These are phyloP conservation scores for Eristalinus sepulchralis DNA, from an alignment of 2,888 invertebrate species.

Conservation along the genomic window DNA sequence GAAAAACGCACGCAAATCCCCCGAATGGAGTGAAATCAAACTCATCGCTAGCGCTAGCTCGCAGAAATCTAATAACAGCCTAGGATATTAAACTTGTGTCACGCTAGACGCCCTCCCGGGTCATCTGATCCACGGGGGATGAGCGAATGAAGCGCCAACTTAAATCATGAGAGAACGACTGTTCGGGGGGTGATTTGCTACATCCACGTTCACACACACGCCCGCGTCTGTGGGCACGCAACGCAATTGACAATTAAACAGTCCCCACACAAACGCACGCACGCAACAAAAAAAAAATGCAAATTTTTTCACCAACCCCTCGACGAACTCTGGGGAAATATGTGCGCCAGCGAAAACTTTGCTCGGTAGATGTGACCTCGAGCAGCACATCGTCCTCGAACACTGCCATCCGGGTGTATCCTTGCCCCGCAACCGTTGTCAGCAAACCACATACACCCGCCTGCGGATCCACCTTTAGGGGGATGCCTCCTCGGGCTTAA, in stretches of 20 bases:
- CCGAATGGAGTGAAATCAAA: slow-evolving; percentile 48
- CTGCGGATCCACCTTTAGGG: slow-evolving; percentile 42
- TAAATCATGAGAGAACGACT: slow-evolving; percentile 54
- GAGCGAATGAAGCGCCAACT: slow-evolving; percentile 9
- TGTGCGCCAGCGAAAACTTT: slow-evolving; percentile 52
- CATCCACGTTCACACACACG: slow-evolving; percentile 15
- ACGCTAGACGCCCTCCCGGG: slow-evolving; percentile 19
- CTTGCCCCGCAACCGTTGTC: slow-evolving; percentile 1
- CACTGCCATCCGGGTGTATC: neutral
- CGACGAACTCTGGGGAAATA: slow-evolving; percentile 59
- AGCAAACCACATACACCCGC: slow-evolving; percentile 37
- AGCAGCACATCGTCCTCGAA: slow-evolving; percentile 37
- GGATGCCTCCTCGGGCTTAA: slow-evolving; percentile 43
- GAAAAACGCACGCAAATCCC: slow-evolving; percentile 9
- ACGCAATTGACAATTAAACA: slow-evolving; percentile 65
- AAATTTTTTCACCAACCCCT: slow-evolving; percentile 21
- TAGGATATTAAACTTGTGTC: slow-evolving; percentile 49
- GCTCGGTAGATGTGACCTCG: slow-evolving; percentile 54
- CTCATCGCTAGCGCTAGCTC: slow-evolving; percentile 40
- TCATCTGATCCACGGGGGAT: neutral
- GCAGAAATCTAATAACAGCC: slow-evolving; percentile 47
- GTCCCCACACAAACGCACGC: slow-evolving; percentile 21
- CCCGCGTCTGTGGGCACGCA: neutral
- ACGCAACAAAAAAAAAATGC: slow-evolving; percentile 36
- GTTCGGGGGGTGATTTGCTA: slow-evolving; percentile 61